phyloP scores from a whole-genome alignment of 2,113 vertebrate genomes.

The Podarcis cretensis region DNA sequence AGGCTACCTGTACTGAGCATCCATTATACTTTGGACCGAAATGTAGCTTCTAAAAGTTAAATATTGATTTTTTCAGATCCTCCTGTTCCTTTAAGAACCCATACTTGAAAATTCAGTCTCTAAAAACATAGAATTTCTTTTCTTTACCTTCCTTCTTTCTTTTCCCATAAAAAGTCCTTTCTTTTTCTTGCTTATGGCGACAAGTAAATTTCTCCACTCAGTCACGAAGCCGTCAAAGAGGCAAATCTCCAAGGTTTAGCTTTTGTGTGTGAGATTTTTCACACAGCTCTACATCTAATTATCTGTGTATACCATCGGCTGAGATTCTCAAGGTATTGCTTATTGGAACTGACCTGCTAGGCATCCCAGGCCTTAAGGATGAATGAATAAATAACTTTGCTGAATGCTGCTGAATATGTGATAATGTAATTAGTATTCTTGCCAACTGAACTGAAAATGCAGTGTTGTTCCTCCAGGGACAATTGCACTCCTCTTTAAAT shows the following conservation, averaged over 20 bases:
- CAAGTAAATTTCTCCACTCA: constrained; percentile 56
- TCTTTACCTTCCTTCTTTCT: constrained; percentile 25
- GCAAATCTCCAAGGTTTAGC: constrained; percentile 63
- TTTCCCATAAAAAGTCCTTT: constrained; percentile 30
- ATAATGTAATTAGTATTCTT: constrained; percentile 80
- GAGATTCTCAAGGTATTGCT: constrained; percentile 71
- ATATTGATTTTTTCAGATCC: constrained; percentile 17
- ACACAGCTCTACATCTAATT: constrained; percentile 67
- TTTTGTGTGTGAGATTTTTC: constrained; percentile 53
- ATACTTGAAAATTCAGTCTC: constrained; percentile 21
- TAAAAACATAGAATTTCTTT: neutral
- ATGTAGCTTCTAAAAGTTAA: neutral
- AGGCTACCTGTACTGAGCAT: neutral
- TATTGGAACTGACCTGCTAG: constrained; percentile 77
- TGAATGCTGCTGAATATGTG: constrained; percentile 78
- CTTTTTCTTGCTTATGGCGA: constrained; percentile 8
- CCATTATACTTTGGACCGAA: neutral
- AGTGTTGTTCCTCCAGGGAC: constrained; percentile 69
- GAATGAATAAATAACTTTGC: constrained; percentile 80
- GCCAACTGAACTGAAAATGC: constrained; percentile 77
- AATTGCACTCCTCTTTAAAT: constrained; percentile 61
- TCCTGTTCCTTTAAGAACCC: constrained; percentile 38
- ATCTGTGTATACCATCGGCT: constrained; percentile 59
- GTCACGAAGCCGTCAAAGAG: constrained; percentile 43
- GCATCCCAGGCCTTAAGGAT: constrained; percentile 71